Conservation (phyloP, 1,140 invertebrate genomes). For the Xylocopa sonorina region DNA sequence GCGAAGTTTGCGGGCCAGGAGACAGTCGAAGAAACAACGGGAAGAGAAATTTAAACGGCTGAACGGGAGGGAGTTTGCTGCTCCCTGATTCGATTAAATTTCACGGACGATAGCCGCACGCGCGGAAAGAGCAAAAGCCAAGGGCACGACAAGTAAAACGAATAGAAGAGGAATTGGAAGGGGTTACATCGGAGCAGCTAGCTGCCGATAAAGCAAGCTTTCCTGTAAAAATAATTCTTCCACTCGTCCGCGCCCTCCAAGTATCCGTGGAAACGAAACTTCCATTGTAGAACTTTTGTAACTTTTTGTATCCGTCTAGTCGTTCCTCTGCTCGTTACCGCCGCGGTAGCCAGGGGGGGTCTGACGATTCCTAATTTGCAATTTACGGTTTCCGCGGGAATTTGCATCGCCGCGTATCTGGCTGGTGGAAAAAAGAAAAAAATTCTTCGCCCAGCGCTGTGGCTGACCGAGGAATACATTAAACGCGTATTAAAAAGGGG, state of each 20-base stretch:
- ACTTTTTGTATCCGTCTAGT: background rate
- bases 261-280: slow-evolving; percentile 6
- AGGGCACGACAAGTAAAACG: background rate
- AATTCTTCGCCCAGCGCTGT: background rate
- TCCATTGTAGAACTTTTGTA: slow-evolving; percentile 23
- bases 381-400: slow-evolving; percentile 12
- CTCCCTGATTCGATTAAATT: slow-evolving; percentile 59
- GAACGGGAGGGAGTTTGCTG: slow-evolving; percentile 39
- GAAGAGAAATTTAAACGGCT: too few species aligned
- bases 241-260: background rate
- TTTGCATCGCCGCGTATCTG: slow-evolving; percentile 38
- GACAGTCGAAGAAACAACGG: background rate
- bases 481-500: slow-evolving; percentile 32
- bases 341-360: background rate
- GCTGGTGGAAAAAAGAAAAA: slow-evolving; percentile 8
- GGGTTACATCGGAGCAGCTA: slow-evolving; percentile 22
- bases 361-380: slow-evolving; percentile 35
- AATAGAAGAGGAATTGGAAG: background rate
- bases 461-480: slow-evolving; percentile 29
- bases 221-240: slow-evolving; percentile 69
- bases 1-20: background rate
- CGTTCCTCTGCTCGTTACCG: background rate
- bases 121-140: background rate
- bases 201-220: slow-evolving; percentile 70
- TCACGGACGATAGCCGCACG: slow-evolving; percentile 25